Evolutionary conservation across 2,113 vertebrate species (phyloP), one percentile per base, ranked within the genome.

Genomic region (Amia ocellicauda): DNA sequence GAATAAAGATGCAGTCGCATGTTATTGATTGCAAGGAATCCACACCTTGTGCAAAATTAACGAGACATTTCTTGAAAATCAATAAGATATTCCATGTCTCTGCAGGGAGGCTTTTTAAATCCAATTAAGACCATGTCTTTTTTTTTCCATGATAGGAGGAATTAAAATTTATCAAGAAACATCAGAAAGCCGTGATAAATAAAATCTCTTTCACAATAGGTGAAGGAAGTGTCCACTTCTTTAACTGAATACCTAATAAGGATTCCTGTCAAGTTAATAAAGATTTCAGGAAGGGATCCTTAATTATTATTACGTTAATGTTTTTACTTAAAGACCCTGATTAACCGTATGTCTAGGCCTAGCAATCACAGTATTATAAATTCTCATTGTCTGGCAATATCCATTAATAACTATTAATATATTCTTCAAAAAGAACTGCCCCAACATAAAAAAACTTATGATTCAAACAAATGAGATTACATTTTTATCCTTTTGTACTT

Each of bases 61-160:
- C 51, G 51, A 53, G 51, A 53, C 51, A 53, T 53, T 53, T 53
- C 51, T 53, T 53, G 51, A 53, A 53, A 53, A 53, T 53, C 51
- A 53, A 53, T 53, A 53, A 9, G 51, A 53, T 53, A 53, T 53
- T 53, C 20, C 4, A 22, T 53, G 51, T 53, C 51, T 23, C 51
- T 11, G 51, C 51, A 24, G n/a, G 20, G 51, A 53, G 51, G 20
- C 24, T 55, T 26, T 31, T 28, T 60, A 23, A 36, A 61, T 61
- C 65, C 53, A 60, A 60, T 67, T 67, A 67, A 61, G 49, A 36
- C 47, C 40, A 60, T n/a, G 24, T 26, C 9, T 23, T 13, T 45
- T 17, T 64, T 17, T 16, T 61, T 53, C 29, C 49, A 8, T 54
- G 41, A 23, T 23, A 54, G 50, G 22, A 51, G 40, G 56, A 59